Base-by-base conservation (phyloP, 1,140 invertebrate species). In the Drosophila lacertosa region DNA sequence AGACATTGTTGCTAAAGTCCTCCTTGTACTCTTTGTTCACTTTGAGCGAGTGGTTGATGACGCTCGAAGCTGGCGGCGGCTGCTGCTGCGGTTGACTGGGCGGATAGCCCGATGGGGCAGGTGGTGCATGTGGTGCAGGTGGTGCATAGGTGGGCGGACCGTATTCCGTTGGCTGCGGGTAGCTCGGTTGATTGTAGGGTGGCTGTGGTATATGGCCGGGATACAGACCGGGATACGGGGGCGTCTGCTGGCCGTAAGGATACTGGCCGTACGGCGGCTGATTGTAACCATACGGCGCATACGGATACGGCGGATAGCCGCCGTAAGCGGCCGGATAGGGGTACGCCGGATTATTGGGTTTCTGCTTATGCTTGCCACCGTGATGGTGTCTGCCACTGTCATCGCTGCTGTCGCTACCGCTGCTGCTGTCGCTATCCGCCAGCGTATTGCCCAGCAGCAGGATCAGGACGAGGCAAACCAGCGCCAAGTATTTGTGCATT, bases 11-110 rank as follows among this genome's bases (percentile, higher is more conserved):
- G 11, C 50, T 54, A 33, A 47, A 63, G 29, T 83, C 71, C 33
- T 83, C 79, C 6, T 84, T 67, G 55, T 83, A 84, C 15, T 83
- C 66, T 32, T 83, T 83, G 33, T 84, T 76, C 5, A 83, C 79
- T 53, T 83, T 79, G 9, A 83, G 79, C 4, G 80, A 84, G 40
- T 83, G 79, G 24, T 75, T 83, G 1, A 83, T 84, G 6, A 79
- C 66, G 22, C 80, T 84, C 10, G 79, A 66, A 42, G 64, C 57
- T 10, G 33, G 55, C 4, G 18, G 69, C 10, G 47, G 63, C 11
- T 20, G 63, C 20, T 54, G 68, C 3, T 5, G 22, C 0, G 50
- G 57, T n/a, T 20, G 57, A 13, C 53, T 37, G 26, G 29, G 16
- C 5, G 57, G 55, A 45, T 45, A 45, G 20, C 35, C 51, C 26